phyloP scores from a whole-genome alignment of 1,140 invertebrate genomes.

The Drosophila fuyamai region DNA sequence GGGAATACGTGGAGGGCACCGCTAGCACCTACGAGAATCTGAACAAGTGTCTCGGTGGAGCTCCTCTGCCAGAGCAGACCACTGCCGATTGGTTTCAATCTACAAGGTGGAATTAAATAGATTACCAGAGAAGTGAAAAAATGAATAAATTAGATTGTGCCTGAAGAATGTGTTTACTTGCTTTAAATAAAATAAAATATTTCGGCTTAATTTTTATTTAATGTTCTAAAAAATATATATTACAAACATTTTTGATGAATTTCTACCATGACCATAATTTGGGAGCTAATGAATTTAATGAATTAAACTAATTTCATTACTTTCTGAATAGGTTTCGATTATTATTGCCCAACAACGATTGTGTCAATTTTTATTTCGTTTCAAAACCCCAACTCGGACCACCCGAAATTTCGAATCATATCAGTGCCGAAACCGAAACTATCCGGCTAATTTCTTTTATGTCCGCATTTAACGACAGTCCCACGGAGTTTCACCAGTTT shows the following conservation, averaged over 20 bases:
- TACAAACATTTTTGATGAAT: too few species aligned
- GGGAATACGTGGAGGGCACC: constrained; percentile 39
- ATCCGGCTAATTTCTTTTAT: constrained; percentile 68
- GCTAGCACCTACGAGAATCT: constrained; percentile 30
- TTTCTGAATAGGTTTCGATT: neutral
- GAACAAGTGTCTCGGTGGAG: constrained; percentile 42
- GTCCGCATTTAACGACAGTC: constrained; percentile 64
- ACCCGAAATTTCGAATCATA: constrained; percentile 46
- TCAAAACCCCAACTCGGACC: constrained; percentile 27
- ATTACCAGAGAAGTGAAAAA: neutral
- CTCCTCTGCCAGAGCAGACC: neutral
- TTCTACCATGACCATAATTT: too few species aligned
- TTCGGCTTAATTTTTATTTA: neutral
- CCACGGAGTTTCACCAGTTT: constrained; percentile 20
- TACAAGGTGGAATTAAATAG: neutral
- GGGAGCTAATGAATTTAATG: too few species aligned
- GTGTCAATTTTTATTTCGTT: neutral
- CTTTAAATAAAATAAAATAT: neutral
- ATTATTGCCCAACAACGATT: neutral
- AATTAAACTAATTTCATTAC: neutral
- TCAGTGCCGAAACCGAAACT: constrained; percentile 42
- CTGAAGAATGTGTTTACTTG: neutral
- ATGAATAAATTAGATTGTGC: constrained; percentile 5
- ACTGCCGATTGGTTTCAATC: neutral
- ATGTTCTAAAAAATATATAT: too few species aligned